Evolutionary conservation across 2,113 vertebrate species (phyloP).

Genomic region (Catharus minimus): DNA sequence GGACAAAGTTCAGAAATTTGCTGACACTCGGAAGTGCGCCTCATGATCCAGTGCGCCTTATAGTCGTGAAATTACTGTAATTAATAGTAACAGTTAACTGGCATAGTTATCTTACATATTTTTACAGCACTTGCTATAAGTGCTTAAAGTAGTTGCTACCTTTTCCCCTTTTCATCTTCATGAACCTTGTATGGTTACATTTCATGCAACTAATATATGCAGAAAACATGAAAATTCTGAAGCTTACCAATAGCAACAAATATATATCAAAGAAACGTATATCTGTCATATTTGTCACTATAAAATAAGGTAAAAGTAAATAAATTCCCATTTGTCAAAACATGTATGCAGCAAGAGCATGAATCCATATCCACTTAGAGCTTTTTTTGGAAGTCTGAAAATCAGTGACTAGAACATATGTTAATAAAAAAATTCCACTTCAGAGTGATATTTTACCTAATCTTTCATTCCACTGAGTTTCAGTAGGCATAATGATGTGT

Average conservation of each 20-base stretch:
- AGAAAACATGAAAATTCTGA: neutral
- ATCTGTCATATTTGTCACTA: neutral
- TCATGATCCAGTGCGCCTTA: too few species aligned
- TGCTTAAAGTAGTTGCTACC: neutral
- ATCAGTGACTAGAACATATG: slow-evolving; percentile 10
- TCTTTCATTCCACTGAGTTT: neutral
- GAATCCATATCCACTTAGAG: neutral
- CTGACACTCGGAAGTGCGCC: too few species aligned
- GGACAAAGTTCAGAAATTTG: too few species aligned
- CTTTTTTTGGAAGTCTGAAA: neutral
- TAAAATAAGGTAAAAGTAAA: neutral
- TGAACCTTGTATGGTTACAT: neutral
- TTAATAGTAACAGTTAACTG: neutral
- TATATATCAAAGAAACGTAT: neutral
- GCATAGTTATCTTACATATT: neutral
- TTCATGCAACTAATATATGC: neutral
- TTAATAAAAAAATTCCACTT: neutral
- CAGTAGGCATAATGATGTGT: neutral
- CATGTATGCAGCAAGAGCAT: neutral
- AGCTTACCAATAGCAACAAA: neutral
- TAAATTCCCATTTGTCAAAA: neutral
- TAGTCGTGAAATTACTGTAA: neutral
- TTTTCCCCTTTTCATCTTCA: neutral
- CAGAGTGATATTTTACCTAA: neutral
- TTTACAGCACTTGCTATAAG: neutral